Evolutionary conservation across 2,797 vertebrate species (phyloP).

Genomic region (Bryconaethiops microstoma): DNA sequence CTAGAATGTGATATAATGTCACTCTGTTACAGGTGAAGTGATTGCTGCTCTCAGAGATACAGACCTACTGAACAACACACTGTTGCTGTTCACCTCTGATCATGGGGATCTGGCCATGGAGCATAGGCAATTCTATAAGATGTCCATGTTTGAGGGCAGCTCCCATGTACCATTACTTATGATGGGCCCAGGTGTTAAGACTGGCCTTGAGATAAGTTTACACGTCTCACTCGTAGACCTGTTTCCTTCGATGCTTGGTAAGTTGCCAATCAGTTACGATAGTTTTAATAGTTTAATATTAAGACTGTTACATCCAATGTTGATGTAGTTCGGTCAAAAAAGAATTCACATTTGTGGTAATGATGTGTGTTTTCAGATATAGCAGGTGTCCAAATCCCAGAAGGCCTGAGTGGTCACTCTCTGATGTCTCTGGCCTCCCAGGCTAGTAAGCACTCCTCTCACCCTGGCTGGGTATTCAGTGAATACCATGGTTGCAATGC

Average conservation of each 20-base stretch:
- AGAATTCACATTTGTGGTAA: not conserved
- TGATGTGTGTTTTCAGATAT: conserved; percentile 76
- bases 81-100: conserved; percentile 91
- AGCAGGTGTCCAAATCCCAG: conserved; percentile 76
- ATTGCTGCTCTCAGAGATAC: conserved; percentile 82
- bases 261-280: conserved; percentile 53
- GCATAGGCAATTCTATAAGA: conserved; percentile 97
- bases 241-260: conserved; percentile 92
- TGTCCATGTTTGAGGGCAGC: conserved; percentile 99
- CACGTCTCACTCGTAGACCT: conserved; percentile 94
- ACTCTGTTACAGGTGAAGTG: conserved; percentile 80
- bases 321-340: not conserved
- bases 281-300: conserved; percentile 2
- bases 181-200: conserved; percentile 84
- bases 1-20: not conserved
- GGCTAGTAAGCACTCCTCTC: conserved; percentile 53
- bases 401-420: conserved; percentile 88
- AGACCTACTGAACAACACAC: conserved; percentile 80
- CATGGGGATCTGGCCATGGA: conserved; percentile 98
- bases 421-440: conserved; percentile 78
- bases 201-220: conserved; percentile 75
- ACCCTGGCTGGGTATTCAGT: conserved; percentile 86
- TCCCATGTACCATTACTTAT: conserved; percentile 90
- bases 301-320: not conserved
- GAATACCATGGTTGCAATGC: conserved; percentile 95